These are phyloP conservation scores for Carpatolechia fugitivella DNA, from an alignment of 2,888 invertebrate genomes.

Conservation along the genomic window DNA sequence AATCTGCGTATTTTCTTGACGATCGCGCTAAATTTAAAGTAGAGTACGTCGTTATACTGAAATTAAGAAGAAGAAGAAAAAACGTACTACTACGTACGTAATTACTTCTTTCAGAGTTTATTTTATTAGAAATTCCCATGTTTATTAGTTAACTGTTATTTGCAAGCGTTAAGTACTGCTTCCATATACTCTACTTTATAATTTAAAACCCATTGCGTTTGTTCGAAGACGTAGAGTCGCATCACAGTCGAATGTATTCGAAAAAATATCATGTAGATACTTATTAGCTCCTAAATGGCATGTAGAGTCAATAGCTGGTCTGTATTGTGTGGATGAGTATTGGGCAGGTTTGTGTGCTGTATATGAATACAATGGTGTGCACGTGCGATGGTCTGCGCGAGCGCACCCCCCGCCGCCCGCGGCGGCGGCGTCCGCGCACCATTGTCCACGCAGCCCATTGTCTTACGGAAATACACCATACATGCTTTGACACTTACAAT, in stretches of 20 bases:
- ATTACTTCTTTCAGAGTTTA: conserved; percentile 30
- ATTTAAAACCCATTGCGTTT: background rate
- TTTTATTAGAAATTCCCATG: conserved; percentile 20
- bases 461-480: conserved; percentile 66
- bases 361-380: conserved; percentile 67
- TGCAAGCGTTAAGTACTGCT: no score
- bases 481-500: conserved; percentile 60
- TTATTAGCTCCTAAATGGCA: conserved; percentile 27
- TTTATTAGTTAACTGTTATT: conserved; percentile 3
- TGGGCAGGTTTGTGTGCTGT: conserved; percentile 41
- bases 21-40: conserved; percentile 25
- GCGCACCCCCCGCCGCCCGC: conserved; percentile 47
- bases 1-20: background rate
- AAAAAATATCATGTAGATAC: background rate
- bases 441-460: conserved; percentile 65
- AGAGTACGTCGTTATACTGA: conserved; percentile 31
- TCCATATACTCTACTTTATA: no score
- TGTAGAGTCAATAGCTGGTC: conserved; percentile 21
- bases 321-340: conserved; percentile 31
- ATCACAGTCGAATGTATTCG: no score
- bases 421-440: conserved; percentile 38
- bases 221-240: background rate
- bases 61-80: no score
- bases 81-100: no score
- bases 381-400: conserved; percentile 58